Evolutionary conservation across 2,888 invertebrate species (phyloP), one percentile per base, ranked within the genome.

Genomic region (Aradus depressus): DNA sequence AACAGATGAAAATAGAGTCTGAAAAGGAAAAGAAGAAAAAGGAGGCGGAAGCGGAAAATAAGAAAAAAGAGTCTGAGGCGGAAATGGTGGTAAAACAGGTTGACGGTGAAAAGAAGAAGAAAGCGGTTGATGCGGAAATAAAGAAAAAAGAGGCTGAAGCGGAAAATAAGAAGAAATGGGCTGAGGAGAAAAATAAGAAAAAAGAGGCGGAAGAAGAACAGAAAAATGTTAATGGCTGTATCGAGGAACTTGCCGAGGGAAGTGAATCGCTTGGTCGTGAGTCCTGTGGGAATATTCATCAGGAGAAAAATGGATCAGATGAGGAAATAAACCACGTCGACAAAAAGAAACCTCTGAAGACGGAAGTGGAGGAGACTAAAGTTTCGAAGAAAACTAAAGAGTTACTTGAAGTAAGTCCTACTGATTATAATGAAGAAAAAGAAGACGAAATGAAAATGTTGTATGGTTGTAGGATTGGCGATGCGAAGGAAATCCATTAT

Each of bases 391-490:
- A 56, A 55, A 47, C 32, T 28, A 52, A 53, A 48, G 42, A 50
- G 48, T 55, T 42, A 19, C 51, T 16, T 52, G 19, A 55, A 57
- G 44, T 51, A 44, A 22, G 57, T 59, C 52, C 51, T 41, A 42
- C 38, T 39, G 50, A 52, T 47, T 38, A 41, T 51, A 26, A 44
- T 53, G 49, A 49, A 39, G 23, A 39, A 28, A 19, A 48, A 51
- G 38, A 55, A 51, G 47, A 52, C 50, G 55, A 42, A 50, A 51
- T 5, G 5, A 19, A n/a, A 2, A 19, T 21, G 19, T 19, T 16
- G 4, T 22, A 39, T 23, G 16, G 25, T 3, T n/a, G 6, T 1
- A 39, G 14, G 37, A 37, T 10, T 10, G 12, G 10, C 10, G 21
- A 35, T 10, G 6, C 10, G 8, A 12, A 37, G 3, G 37, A 35